Conservation (phyloP, 2,113 vertebrate genomes). For the Tachycineta bicolor region DNA sequence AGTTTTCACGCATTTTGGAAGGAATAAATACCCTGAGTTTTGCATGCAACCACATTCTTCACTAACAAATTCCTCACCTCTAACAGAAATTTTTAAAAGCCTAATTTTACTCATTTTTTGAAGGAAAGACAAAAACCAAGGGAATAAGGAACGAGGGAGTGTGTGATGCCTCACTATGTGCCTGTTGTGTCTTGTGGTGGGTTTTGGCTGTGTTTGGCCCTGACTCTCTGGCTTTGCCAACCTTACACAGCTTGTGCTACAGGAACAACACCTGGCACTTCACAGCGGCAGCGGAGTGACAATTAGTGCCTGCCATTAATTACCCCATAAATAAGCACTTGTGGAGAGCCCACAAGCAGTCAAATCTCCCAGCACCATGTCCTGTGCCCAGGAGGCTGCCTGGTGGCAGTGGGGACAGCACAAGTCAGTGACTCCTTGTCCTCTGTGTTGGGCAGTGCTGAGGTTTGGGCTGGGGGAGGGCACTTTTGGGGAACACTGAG, state of each 20-base stretch:
- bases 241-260: background rate
- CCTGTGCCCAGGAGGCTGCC: background rate
- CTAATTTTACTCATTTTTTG: background rate
- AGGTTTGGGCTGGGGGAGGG: background rate
- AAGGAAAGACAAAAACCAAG: background rate
- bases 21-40: background rate
- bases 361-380: background rate
- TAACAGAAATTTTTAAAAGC: background rate
- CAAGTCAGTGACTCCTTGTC: fast-evolving
- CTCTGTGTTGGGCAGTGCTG: fast-evolving
- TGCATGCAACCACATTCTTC: background rate
- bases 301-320: background rate
- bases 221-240: background rate
- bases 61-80: background rate
- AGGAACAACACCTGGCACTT: fast-evolving
- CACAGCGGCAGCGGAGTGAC: fast-evolving
- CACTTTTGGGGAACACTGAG: fast-evolving
- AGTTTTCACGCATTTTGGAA: constrained; percentile 15
- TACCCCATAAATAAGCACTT: background rate
- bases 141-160: background rate
- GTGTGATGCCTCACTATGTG: background rate
- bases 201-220: background rate
- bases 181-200: fast-evolving
- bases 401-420: background rate
- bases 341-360: background rate